Conservation (phyloP, 2,113 vertebrate species). For the Daubentonia madagascariensis region DNA sequence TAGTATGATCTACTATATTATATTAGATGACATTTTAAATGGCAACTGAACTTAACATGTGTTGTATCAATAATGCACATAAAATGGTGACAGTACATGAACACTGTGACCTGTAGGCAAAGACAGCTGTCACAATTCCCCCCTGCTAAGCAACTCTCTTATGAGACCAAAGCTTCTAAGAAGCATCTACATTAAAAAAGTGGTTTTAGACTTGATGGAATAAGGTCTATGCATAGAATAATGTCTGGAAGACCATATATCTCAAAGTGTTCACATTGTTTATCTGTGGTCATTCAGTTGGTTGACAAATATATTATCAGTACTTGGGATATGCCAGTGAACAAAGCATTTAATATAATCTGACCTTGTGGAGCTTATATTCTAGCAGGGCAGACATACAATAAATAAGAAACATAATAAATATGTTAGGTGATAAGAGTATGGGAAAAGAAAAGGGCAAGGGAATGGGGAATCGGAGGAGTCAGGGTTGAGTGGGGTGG, state of each 20-base stretch:
- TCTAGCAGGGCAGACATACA: not conserved
- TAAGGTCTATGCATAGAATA: not conserved
- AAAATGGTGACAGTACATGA: not conserved
- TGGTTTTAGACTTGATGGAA: not conserved
- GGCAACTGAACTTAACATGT: not conserved
- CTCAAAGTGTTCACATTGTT: not conserved
- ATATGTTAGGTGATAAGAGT: not conserved
- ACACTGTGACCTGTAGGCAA: not conserved
- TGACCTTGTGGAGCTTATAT: not conserved
- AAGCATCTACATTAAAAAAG: not conserved
- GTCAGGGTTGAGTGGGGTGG: not conserved
- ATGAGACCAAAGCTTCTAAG: not conserved
- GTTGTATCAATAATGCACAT: not conserved
- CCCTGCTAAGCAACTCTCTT: not conserved
- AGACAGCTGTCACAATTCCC: not conserved
- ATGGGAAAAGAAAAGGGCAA: not conserved
- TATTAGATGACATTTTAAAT: not conserved
- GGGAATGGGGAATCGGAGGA: not conserved
- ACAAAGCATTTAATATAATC: not conserved
- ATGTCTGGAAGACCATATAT: not conserved
- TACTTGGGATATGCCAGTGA: not conserved
- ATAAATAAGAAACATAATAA: not conserved
- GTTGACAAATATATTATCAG: not conserved
- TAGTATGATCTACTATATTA: not conserved
- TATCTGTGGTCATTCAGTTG: not conserved